A percentile compares a stretch with the other conserved stretches of the same genome.
These are phyloP conservation scores for Leptodactylus fuscus DNA, from an alignment of 2,113 vertebrate species.

Conservation along the genomic window DNA sequence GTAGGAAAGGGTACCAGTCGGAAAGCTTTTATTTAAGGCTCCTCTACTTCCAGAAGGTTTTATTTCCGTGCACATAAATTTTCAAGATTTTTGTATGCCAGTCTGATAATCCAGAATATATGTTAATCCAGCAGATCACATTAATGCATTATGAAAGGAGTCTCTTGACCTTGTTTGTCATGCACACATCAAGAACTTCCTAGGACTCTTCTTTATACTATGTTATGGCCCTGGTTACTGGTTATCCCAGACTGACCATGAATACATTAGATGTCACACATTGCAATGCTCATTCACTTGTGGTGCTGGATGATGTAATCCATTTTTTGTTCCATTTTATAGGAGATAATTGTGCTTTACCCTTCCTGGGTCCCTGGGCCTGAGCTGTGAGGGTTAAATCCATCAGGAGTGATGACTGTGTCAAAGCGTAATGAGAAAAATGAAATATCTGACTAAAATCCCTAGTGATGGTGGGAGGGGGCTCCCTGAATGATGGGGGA, in stretches of 20 bases:
- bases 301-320: not conserved
- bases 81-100: not conserved
- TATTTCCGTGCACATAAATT: not conserved
- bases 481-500: conserved; percentile 48
- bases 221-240: not conserved
- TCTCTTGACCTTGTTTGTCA: not conserved
- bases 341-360: not conserved
- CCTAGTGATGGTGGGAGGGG: conserved; percentile 32
- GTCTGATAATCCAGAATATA: too few relatives aligned
- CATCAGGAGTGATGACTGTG: conserved; percentile 43
- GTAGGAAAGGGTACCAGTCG: too few relatives aligned
- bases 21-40: not conserved
- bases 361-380: not conserved
- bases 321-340: not conserved
- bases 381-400: conserved; percentile 38
- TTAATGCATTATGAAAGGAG: not conserved
- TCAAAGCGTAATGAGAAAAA: conserved; percentile 74
- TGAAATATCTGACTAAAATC: conserved; percentile 50
- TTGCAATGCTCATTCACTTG: too few relatives aligned
- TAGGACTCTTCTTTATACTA: too few relatives aligned
- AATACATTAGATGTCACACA: too few relatives aligned
- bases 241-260: not conserved
- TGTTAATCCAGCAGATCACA: not conserved
- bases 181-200: too few relatives aligned
- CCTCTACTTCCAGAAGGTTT: not conserved